Percentiles rank a stretch among this genome's conserved stretches.
Evolutionary conservation across 2,113 vertebrate species (phyloP).

Genomic region (Varanus salvator): DNA sequence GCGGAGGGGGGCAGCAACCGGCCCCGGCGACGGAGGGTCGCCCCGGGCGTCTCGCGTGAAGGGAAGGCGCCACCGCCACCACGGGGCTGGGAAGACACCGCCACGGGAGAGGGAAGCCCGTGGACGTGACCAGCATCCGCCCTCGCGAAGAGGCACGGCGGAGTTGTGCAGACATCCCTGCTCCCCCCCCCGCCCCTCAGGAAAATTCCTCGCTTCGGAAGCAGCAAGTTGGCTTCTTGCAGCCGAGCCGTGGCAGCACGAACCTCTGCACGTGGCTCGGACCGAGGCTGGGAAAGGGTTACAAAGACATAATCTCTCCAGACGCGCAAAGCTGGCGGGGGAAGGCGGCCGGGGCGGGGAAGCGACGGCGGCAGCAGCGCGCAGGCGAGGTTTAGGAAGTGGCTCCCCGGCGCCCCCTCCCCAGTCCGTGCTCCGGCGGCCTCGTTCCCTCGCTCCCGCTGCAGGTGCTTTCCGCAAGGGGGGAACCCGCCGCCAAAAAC

Average conservation of each 20-base stretch:
- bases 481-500: conserved; percentile 18
- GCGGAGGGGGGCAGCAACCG: too few relatives aligned
- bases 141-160: background rate
- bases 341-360: conserved; percentile 8
- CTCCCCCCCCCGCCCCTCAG: background rate
- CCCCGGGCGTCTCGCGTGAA: background rate
- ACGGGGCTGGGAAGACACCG: background rate
- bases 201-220: background rate
- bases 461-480: conserved; percentile 47
- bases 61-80: background rate
- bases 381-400: conserved; percentile 5
- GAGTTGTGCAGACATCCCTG: background rate
- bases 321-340: background rate
- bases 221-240: conserved; percentile 4
- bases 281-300: background rate
- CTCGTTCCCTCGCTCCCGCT: conserved; percentile 50
- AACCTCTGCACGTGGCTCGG: background rate
- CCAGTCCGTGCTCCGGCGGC: conserved; percentile 1
- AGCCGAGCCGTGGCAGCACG: background rate
- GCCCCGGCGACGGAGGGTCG: background rate
- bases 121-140: background rate
- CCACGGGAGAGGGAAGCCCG: too few relatives aligned
- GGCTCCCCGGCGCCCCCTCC: background rate
- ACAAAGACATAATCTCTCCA: background rate
- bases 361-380: background rate